Evolutionary conservation across 2,888 invertebrate species (phyloP).

Genomic region (Protodeltote pygarga): DNA sequence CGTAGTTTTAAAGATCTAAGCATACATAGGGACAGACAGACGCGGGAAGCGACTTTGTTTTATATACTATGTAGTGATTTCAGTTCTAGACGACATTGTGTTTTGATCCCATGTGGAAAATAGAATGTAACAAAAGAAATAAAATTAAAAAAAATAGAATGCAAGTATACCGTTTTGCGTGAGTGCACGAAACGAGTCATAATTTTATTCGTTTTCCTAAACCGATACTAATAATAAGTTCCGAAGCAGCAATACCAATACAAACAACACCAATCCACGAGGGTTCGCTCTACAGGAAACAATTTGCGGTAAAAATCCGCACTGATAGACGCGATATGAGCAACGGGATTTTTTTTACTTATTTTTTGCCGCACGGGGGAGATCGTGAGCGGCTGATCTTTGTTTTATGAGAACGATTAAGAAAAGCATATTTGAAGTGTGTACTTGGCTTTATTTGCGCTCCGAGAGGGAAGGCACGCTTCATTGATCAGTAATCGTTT

Average conservation of each 20-base stretch:
- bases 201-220: conserved; percentile 69
- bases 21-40: too few species aligned
- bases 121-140: neutral
- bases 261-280: conserved; percentile 77
- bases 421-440: conserved; percentile 87
- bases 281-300: conserved; percentile 71
- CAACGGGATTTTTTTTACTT: conserved; percentile 76
- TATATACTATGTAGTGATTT: too few species aligned
- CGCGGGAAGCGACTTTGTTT: too few species aligned
- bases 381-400: conserved; percentile 81
- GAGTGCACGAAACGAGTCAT: conserved; percentile 62
- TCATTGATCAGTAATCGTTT: conserved; percentile 87
- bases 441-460: conserved; percentile 85
- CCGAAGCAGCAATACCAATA: conserved; percentile 66
- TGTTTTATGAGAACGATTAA: conserved; percentile 88
- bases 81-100: too few species aligned
- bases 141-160: conserved; percentile 42
- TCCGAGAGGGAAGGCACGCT: conserved; percentile 82
- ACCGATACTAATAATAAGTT: conserved; percentile 73
- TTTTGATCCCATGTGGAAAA: too few species aligned
- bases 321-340: conserved; percentile 81
- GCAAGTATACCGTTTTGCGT: conserved; percentile 56
- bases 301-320: conserved; percentile 81
- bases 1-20: too few species aligned
- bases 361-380: conserved; percentile 74